A percentile compares a stretch with the other conserved stretches of the same genome.
These are phyloP conservation scores for Prietella phreatophila DNA, from an alignment of 2,113 vertebrate species.

Conservation along the genomic window DNA sequence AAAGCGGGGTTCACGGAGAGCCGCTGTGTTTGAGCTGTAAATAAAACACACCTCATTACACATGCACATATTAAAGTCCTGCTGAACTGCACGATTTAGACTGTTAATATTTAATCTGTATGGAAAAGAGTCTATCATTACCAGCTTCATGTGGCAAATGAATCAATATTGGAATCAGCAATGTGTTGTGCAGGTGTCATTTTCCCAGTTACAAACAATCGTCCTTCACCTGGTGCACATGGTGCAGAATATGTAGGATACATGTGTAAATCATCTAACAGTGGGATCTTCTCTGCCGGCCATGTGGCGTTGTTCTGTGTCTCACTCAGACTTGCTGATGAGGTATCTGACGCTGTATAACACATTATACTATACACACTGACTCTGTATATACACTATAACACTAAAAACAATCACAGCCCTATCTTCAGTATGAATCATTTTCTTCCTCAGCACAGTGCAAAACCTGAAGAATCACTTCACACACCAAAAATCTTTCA, in stretches of 20 bases:
- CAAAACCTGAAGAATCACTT: not conserved
- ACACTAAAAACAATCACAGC: not conserved
- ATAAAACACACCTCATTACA: slow-evolving; percentile 85
- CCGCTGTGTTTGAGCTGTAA: slow-evolving; percentile 89
- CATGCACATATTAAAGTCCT: slow-evolving; percentile 68
- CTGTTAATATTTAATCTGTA: slow-evolving; percentile 76
- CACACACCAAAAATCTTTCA: not conserved
- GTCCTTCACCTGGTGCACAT: too few relatives aligned
- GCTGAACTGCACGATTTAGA: slow-evolving; percentile 63
- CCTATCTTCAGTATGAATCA: not conserved
- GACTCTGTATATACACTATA: not conserved
- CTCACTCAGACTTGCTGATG: not conserved
- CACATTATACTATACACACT: not conserved
- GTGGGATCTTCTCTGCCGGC: not conserved
- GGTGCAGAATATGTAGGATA: not conserved
- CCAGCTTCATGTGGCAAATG: not conserved
- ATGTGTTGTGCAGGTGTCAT: not conserved
- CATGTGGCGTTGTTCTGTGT: not conserved
- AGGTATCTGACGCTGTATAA: not conserved
- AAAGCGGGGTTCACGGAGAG: slow-evolving; percentile 72
- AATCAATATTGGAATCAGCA: not conserved
- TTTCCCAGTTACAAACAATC: not conserved
- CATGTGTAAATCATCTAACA: not conserved
- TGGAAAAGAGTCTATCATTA: slow-evolving; percentile 32
- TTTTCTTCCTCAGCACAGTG: not conserved